Conservation (phyloP, 2,113 vertebrate genomes). For the Cyprinodon variegatus region DNA sequence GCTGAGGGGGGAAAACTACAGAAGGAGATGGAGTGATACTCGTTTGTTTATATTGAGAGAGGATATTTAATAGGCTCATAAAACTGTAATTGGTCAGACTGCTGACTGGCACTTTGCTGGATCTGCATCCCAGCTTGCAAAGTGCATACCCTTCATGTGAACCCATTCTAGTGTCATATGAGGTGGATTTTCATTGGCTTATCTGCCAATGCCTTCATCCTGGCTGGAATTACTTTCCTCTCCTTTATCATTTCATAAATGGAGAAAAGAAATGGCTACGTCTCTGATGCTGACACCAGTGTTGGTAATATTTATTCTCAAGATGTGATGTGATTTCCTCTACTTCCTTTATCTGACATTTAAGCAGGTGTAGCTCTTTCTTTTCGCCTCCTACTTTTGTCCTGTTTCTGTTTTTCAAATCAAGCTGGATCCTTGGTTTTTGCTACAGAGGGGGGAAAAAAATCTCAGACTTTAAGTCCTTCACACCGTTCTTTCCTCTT, state of each 20-base stretch:
- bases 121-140: slow-evolving; percentile 25
- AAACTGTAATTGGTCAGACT: slow-evolving; percentile 60
- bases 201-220: slow-evolving; percentile 7
- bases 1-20: slow-evolving; percentile 33
- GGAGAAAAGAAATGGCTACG: slow-evolving; percentile 31
- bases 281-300: slow-evolving; percentile 35
- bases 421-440: slow-evolving; percentile 37
- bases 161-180: slow-evolving; percentile 20
- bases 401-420: slow-evolving; percentile 36
- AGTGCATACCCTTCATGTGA: slow-evolving; percentile 25
- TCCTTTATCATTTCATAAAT: slow-evolving; percentile 13
- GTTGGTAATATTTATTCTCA: slow-evolving; percentile 25
- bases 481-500: background rate
- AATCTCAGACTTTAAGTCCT: slow-evolving; percentile 20
- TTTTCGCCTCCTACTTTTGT: slow-evolving; percentile 39
- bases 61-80: slow-evolving; percentile 61
- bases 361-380: slow-evolving; percentile 47
- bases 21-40: slow-evolving; percentile 52
- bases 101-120: slow-evolving; percentile 53
- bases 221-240: slow-evolving; percentile 9
- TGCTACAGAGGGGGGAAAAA: slow-evolving; percentile 52
- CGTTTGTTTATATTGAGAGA: slow-evolving; percentile 65
- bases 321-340: slow-evolving; percentile 60
- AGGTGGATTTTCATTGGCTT: slow-evolving; percentile 19
- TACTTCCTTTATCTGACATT: slow-evolving; percentile 23